Conservation (phyloP, 2,888 invertebrate species). For the Oscheius sp. region DNA sequence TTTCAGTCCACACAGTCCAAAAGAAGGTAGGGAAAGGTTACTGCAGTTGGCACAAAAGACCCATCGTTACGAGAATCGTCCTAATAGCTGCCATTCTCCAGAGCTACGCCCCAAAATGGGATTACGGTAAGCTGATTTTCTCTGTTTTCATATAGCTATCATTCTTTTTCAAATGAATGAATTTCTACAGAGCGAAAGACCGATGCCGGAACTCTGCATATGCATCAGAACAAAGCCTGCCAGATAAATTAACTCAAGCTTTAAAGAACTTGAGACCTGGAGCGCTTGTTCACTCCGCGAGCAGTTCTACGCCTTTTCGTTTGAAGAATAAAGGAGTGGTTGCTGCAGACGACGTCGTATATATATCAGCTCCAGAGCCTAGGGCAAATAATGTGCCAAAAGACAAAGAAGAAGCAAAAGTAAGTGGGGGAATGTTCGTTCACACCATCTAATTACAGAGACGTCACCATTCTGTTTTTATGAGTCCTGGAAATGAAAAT, state of each 20-base stretch:
- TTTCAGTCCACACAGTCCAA: slow-evolving; percentile 23
- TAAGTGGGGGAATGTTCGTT: not conserved
- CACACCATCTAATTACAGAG: not conserved
- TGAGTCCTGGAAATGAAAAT: not conserved
- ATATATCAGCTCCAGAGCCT: slow-evolving; percentile 34
- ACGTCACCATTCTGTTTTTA: slow-evolving; percentile 15
- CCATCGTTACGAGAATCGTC: slow-evolving; percentile 9
- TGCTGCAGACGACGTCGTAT: slow-evolving; percentile 54
- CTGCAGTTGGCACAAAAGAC: slow-evolving; percentile 27
- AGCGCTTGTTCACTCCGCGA: slow-evolving; percentile 45
- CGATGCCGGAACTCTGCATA: slow-evolving; percentile 17
- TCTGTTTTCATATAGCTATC: too few relatives aligned
- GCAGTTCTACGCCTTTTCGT: slow-evolving; percentile 34
- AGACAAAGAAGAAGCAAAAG: slow-evolving; percentile 14
- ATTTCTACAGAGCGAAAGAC: slow-evolving; percentile 24
- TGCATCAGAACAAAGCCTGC: slow-evolving; percentile 32
- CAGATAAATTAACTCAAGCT: slow-evolving; percentile 52
- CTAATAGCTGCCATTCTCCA: slow-evolving; percentile 20
- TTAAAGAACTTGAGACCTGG: slow-evolving; percentile 46
- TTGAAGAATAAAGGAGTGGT: slow-evolving; percentile 36
- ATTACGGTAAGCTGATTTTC: slow-evolving; percentile 21
- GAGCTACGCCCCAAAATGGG: slow-evolving; percentile 33
- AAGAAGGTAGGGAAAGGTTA: slow-evolving; percentile 23
- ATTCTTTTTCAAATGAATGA: not conserved
- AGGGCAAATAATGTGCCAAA: not conserved